A percentile compares a stretch with the other conserved stretches of the same genome.
phyloP scores from a whole-genome alignment of 2,113 vertebrate genomes.

The Xiphias gladius region DNA sequence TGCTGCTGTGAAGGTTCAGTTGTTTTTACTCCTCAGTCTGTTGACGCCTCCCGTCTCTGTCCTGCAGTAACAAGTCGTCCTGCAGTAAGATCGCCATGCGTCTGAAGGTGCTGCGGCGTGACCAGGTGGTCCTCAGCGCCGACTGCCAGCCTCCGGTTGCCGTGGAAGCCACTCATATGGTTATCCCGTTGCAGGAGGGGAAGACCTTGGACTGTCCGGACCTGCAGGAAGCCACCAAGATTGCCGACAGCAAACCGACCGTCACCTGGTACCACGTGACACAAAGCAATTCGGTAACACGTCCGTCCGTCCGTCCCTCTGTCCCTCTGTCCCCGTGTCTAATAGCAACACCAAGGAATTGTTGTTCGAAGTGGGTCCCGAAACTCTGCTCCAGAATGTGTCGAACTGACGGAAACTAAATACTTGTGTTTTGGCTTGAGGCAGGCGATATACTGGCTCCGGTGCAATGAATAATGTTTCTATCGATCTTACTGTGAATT shows the following conservation, averaged over 20 bases:
- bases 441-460: too few species aligned
- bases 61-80: slow-evolving; percentile 88
- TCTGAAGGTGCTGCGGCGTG: slow-evolving; percentile 84
- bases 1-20: neutral
- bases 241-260: slow-evolving; percentile 73
- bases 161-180: neutral
- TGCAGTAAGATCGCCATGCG: slow-evolving; percentile 90
- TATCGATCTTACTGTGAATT: too few species aligned
- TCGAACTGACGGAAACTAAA: too few species aligned
- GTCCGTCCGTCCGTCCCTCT: neutral
- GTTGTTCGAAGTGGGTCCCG: too few species aligned
- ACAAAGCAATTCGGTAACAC: fast-evolving
- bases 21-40: neutral
- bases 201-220: slow-evolving; percentile 87
- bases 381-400: too few species aligned
- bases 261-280: slow-evolving; percentile 89
- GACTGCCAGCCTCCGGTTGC: slow-evolving; percentile 68
- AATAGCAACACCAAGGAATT: too few species aligned
- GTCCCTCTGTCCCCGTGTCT: neutral
- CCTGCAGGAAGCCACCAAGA: slow-evolving; percentile 84
- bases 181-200: slow-evolving; percentile 79
- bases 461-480: too few species aligned
- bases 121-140: slow-evolving; percentile 36
- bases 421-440: too few species aligned
- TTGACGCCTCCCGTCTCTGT: neutral